Evolutionary conservation across 2,113 vertebrate species (phyloP), one percentile per base, ranked within the genome.

Genomic region (Paradisaea rubra): DNA sequence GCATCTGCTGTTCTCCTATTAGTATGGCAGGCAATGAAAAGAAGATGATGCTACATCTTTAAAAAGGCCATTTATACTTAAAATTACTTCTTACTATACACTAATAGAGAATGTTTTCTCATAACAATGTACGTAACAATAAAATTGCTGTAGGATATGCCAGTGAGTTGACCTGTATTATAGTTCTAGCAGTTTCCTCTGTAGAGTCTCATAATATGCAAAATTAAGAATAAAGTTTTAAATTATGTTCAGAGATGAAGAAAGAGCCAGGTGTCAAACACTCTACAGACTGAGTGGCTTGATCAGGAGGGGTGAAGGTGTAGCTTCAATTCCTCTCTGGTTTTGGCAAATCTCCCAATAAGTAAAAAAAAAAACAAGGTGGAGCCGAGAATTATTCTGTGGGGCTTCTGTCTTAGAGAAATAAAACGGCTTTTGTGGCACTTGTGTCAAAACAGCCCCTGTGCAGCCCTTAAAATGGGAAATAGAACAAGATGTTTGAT

Each of bases 1-100:
- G 94, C 96, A 97, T 97, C 96, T 97, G 96, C 90, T 95, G 65
- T 91, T 93, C 91, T 89, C 70, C 94, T 96, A 90, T 91, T 95
- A 96, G 92, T 80, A 94, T 95, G 93, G 91, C 78, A 96, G 86
- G 81, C 95, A 76, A 49, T 91, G 92, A 94, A 89, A 96, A 65
- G 86, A 94, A 91, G 96, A 91, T 69, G 95, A 92, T 85, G 49
- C 69, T 88, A 95, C 69, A 79, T 95, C 93, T 96, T 94, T 93
- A 86, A 89, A 97, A 89, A 95, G 78, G 35, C 61, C 54, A 72
- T 89, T 88, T 96, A 81, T 94, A 95, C 28, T 81, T 91, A 85
- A 73, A 94, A 96, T 87, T 69, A 91, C 63, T 93, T 95, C 70
- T 70, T 72, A 39, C 59, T 44, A 37, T 85, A 82, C 18, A 37